Conservation (phyloP, 2,888 invertebrate species). For the Carpatolechia fugitivella region DNA sequence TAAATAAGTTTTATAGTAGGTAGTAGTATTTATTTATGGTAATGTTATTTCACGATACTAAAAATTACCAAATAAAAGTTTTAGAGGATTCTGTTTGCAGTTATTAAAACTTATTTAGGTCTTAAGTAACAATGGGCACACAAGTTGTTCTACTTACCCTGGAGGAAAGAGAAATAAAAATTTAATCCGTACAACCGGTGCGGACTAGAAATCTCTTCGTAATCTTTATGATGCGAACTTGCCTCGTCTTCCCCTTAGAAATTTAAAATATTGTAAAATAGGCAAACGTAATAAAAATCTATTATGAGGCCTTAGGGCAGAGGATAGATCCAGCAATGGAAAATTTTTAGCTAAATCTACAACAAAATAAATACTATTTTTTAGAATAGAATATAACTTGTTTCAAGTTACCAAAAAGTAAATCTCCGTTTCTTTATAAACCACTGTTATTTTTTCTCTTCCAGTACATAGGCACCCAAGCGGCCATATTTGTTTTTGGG, state of each 20-base stretch:
- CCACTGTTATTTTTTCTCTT: conserved; percentile 41
- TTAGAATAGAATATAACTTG: background rate
- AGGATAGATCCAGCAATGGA: no score
- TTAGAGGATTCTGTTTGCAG: no score
- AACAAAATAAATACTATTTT: no score
- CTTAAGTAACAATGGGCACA: background rate
- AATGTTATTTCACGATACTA: no score
- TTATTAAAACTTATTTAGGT: background rate
- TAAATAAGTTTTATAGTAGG: no score
- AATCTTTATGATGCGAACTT: background rate
- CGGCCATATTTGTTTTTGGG: conserved; percentile 84
- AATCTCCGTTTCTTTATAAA: no score
- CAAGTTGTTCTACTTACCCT: conserved; percentile 1
- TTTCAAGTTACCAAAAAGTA: no score
- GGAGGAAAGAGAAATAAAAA: background rate
- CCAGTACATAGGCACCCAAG: conserved; percentile 87
- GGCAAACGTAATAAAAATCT: background rate
- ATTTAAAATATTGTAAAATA: background rate
- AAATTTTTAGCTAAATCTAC: no score
- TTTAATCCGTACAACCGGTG: conserved; percentile 3
- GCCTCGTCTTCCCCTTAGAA: no score
- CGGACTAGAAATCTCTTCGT: background rate
- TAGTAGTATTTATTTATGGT: no score
- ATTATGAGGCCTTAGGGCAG: no score
- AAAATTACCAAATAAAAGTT: no score